These are phyloP conservation scores for Trisateles emortualis DNA, from an alignment of 2,888 invertebrate species.

Conservation along the genomic window DNA sequence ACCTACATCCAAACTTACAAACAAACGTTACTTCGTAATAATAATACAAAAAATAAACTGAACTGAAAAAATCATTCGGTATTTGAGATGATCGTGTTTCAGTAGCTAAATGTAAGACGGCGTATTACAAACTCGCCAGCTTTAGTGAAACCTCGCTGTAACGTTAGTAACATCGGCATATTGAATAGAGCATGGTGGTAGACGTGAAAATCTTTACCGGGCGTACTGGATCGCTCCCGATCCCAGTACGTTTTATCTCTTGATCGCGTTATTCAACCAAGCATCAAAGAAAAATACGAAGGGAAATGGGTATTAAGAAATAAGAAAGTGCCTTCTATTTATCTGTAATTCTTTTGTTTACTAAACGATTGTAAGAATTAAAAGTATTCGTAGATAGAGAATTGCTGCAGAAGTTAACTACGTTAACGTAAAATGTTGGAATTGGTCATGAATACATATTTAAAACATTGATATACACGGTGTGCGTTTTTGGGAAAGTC, in stretches of 20 bases:
- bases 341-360: constrained; percentile 69
- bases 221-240: constrained; percentile 64
- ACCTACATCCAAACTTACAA: no score
- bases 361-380: constrained; percentile 53
- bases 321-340: constrained; percentile 70
- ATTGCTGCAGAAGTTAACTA: constrained; percentile 10
- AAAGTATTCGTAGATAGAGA: constrained; percentile 18
- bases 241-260: constrained; percentile 79
- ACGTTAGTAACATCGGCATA: constrained; percentile 56
- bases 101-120: not conserved
- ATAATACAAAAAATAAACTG: not conserved
- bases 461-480: constrained; percentile 30
- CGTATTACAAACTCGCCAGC: constrained; percentile 1
- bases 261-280: constrained; percentile 83
- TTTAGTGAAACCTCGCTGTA: constrained; percentile 35
- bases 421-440: constrained; percentile 11
- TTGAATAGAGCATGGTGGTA: constrained; percentile 61
- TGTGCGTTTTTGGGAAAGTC: constrained; percentile 42
- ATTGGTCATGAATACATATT: constrained; percentile 12
- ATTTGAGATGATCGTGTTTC: not conserved
- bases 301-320: constrained; percentile 72
- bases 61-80: not conserved
- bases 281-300: constrained; percentile 80
- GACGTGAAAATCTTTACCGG: constrained; percentile 66
- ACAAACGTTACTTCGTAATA: not conserved